Evolutionary conservation across 2,113 vertebrate genomes (phyloP), one percentile per base, ranked within the genome.

Genomic region (Apodemus sylvaticus): DNA sequence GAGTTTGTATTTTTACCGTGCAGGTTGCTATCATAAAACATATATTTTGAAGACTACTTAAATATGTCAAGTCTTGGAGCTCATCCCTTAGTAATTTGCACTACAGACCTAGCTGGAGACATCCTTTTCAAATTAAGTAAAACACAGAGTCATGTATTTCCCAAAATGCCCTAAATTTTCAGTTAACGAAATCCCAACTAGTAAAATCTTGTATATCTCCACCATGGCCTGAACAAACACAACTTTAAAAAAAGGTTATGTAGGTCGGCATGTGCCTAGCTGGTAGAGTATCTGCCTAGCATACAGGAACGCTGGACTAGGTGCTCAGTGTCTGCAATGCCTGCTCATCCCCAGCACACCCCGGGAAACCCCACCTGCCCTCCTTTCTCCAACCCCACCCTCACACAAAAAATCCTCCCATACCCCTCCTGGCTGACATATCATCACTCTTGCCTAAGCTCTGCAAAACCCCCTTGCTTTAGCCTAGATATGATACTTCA

Each of bases 1-100:
- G 91, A 92, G 39, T 19, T 88, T 62, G 7, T 13, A 24, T 60
- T 48, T 83, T 71, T 62, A n/a, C 45, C 24, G 90, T 13, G 48
- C 36, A 90, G 29, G 24, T 48, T 91, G 64, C 94, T 92, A 81
- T 71, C 36, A 88, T 16, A 93, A 90, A 76, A 68, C 22, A 55
- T 74, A 81, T 39, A 90, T n/a, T 83, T 34, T 85, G 13, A 88
- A 90, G 81, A 76, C 77, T 86, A 39, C 22, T 86, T 78, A 55
- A 83, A 79, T 34, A 86, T 55, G 71, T 39, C n/a, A 83, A 68
- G 20, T 70, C 8, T 51, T 42, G 29, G 29, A 64, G n/a, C 42
- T 53, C 74, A 24, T 36, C 39, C 53, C 20, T 68, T 19, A 39
- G 8, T 91, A 55, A 90, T 20, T 7, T 92, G 36, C 5, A 71